phyloP scores from a whole-genome alignment of 1,140 invertebrate species.

The Phymorhynchus buccinoides region DNA sequence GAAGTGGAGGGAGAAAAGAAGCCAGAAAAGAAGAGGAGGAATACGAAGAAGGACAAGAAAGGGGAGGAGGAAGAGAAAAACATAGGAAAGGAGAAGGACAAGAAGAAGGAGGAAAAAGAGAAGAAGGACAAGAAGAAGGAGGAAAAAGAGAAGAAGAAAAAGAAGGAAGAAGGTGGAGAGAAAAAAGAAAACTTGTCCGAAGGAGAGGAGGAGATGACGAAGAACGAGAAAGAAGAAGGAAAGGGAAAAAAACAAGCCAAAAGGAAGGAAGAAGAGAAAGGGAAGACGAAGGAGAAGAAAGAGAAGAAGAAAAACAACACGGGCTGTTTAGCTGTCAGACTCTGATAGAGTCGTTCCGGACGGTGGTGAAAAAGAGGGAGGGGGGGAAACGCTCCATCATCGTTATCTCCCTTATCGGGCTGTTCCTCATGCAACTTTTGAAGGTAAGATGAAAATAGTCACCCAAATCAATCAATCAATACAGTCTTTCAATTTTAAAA shows the following conservation, averaged over 20 bases:
- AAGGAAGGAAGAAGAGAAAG: background rate
- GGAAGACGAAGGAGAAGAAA: background rate
- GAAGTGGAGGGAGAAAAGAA: too few species aligned
- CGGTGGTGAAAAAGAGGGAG: conserved; percentile 55
- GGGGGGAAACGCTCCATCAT: conserved; percentile 56
- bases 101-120: too few species aligned
- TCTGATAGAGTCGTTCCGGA: conserved; percentile 59
- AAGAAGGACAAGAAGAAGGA: too few species aligned
- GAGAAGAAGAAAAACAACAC: background rate
- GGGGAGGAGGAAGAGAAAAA: background rate
- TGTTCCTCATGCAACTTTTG: conserved; percentile 40
- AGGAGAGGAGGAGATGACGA: background rate
- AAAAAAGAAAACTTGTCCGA: too few species aligned
- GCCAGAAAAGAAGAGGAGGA: conserved; percentile 36
- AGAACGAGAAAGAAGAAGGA: background rate
- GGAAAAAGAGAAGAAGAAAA: too few species aligned
- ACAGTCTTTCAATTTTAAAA: too few species aligned
- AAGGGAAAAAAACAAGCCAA: background rate
- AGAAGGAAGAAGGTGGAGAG: too few species aligned
- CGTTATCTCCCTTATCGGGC: conserved; percentile 47
- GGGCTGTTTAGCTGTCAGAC: conserved; percentile 57
- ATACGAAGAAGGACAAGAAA: background rate
- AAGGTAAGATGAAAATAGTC: too few species aligned
- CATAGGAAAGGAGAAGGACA: too few species aligned
- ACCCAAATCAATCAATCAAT: too few species aligned